Evolutionary conservation across 30 jellyfish, hydroid and myxozoan species (phyloP).

Genomic region (Nemopilema nomurai): DNA sequence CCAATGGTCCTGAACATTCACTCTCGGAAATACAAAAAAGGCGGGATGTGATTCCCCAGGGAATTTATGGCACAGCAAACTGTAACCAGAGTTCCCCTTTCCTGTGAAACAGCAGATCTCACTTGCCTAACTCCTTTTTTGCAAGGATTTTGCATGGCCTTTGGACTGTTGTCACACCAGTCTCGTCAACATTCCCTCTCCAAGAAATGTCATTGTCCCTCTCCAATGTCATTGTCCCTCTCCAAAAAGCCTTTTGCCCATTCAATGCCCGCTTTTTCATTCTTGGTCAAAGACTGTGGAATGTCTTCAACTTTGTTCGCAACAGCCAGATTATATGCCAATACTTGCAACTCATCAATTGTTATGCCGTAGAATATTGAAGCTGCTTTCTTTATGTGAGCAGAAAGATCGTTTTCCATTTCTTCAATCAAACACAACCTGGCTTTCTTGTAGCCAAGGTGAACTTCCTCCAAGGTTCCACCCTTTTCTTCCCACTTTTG

Average conservation of each 20-base stretch:
- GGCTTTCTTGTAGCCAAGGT: conserved; percentile 1
- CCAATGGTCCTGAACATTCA: conserved; percentile 12
- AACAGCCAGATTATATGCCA: conserved; percentile 25
- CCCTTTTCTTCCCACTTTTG: too few species aligned
- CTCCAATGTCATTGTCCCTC: conserved; percentile 3
- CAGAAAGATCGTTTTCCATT: not conserved
- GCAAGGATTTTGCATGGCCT: conserved; percentile 32
- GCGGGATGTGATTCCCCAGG: conserved; percentile 59
- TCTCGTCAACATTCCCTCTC: conserved; percentile 30
- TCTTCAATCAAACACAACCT: not conserved
- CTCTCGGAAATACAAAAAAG: conserved; percentile 53
- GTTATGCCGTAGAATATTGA: conserved; percentile 20
- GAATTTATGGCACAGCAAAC: conserved; percentile 44
- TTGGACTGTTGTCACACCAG: conserved; percentile 66
- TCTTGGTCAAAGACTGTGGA: conserved; percentile 18
- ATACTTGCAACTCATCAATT: conserved; percentile 3
- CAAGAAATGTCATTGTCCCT: not conserved
- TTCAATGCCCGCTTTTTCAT: conserved; percentile 44
- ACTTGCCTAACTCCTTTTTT: conserved; percentile 58
- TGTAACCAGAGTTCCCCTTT: conserved; percentile 58
- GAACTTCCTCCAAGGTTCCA: not conserved
- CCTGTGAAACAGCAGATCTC: conserved; percentile 38
- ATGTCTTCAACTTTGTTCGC: not conserved
- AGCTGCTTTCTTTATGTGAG: conserved; percentile 2
- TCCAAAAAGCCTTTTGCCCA: conserved; percentile 18